Evolutionary conservation across 2,797 vertebrate genomes (phyloP).

Genomic region (Pangasius sanitwongsei): DNA sequence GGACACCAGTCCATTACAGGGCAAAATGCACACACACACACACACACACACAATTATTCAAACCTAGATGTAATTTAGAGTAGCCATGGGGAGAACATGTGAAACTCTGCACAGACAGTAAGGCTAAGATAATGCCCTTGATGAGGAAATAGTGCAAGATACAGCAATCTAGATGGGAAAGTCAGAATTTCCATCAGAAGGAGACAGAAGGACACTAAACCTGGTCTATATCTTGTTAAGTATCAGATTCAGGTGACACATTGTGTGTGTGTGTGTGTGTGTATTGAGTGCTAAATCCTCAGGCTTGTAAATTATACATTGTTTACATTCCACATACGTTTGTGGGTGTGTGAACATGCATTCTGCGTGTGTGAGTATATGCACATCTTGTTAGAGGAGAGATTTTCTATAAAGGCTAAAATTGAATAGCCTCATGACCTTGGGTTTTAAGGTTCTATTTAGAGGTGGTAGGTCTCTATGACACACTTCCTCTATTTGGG

Average conservation of each 20-base stretch:
- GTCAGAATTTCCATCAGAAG: background rate
- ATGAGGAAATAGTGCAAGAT: background rate
- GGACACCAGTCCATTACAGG: background rate
- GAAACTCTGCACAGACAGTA: background rate
- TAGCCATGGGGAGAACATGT: background rate
- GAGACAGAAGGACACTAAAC: too few relatives aligned
- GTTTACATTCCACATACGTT: background rate
- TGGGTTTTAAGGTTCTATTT: background rate
- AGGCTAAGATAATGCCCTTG: background rate
- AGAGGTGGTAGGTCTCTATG: background rate
- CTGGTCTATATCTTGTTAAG: background rate
- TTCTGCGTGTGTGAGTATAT: background rate
- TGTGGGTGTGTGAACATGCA: background rate
- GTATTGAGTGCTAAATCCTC: background rate
- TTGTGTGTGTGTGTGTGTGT: constrained; percentile 8
- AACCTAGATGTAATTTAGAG: background rate
- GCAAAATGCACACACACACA: background rate
- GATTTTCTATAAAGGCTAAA: background rate
- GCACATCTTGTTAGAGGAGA: background rate
- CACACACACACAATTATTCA: background rate
- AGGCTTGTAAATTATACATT: background rate
- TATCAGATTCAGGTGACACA: background rate
- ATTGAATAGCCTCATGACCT: background rate
- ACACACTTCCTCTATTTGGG: background rate
- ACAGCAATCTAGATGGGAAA: constrained; percentile 54